Evolutionary conservation across 2,888 invertebrate genomes (phyloP), one percentile per base, ranked within the genome.

Genomic region (Lasius platythorax): DNA sequence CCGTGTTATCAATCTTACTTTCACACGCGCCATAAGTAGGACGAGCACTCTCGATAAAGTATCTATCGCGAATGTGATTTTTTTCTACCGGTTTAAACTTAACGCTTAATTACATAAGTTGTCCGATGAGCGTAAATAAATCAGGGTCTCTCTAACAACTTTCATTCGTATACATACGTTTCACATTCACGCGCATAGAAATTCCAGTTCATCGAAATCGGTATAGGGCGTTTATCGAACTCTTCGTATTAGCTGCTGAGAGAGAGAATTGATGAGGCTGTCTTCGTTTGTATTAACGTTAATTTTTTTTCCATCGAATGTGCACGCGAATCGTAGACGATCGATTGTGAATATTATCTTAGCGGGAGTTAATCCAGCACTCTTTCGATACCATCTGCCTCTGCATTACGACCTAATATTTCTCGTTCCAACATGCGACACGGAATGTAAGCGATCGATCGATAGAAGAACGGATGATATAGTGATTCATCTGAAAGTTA

Each of bases 361-460:
- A 30, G 28, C 33, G 40, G 8, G 33, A 79, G 30, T 79, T 72
- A 61, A 79, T 67, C 72, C 61, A 18, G 23, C 43, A 15, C 33
- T 70, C 46, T 53, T n/a, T 9, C 56, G 43, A 46, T 61, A 5
- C 9, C 30, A 40, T 58, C n/a, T 43, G 40, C 40, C n/a, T 78
- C 30, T 33, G 33, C 79, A 61, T 46, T 70, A 70, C 43, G 70
- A 58, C 58, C 61, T 72, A 72, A 79, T 72, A 79, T 72, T 46
- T 72, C 58, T 70, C 56, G 56, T 58, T 58, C 40, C 70, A 58
- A 58, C 72, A 37, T 18, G 58, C 33, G 56, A 79, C 72, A 72
- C 46, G 72, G 72, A 79, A 79, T 79, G 61, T 79, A 72, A 79
- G 40, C 61, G 72, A 79, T 61, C 79, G 72, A 61, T 79, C 61